These are phyloP conservation scores for Gobio gobio DNA, from an alignment of 2,113 vertebrate species.

Conservation along the genomic window DNA sequence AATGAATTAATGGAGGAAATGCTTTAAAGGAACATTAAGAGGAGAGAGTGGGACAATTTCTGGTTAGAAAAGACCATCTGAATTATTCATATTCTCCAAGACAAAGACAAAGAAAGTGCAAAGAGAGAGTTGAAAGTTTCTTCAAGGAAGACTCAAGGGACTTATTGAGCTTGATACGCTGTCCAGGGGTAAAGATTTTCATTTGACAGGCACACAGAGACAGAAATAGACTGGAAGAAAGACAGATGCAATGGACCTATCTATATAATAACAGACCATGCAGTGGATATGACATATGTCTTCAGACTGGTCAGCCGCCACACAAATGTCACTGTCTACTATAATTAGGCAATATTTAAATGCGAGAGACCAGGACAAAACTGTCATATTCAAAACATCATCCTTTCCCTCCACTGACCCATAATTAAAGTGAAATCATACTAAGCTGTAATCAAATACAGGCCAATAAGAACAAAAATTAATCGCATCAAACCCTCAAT, in stretches of 20 bases:
- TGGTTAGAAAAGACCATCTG: background rate
- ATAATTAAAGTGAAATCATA: constrained; percentile 20
- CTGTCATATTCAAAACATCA: background rate
- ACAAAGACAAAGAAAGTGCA: background rate
- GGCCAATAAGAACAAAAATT: constrained; percentile 41
- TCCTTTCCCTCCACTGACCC: constrained; percentile 1
- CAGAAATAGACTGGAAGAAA: background rate
- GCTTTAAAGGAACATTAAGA: background rate
- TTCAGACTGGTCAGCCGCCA: background rate
- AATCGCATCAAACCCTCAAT: constrained; percentile 41
- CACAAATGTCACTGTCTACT: background rate
- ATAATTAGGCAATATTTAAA: background rate
- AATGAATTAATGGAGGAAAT: constrained; percentile 4
- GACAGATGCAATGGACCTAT: constrained; percentile 11
- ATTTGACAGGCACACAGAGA: background rate
- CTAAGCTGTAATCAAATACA: constrained; percentile 39
- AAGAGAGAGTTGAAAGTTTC: background rate
- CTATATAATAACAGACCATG: background rate
- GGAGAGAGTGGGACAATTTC: background rate
- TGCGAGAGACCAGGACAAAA: background rate
- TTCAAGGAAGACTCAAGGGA: background rate
- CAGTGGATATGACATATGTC: background rate
- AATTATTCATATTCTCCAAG: constrained; percentile 9
- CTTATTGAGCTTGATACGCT: background rate
- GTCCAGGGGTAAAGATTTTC: constrained; percentile 8